A percentile compares a stretch with the other conserved stretches of the same genome.
Conservation (phyloP, 2,797 vertebrate genomes). For the Chrysocyon brachyurus region DNA sequence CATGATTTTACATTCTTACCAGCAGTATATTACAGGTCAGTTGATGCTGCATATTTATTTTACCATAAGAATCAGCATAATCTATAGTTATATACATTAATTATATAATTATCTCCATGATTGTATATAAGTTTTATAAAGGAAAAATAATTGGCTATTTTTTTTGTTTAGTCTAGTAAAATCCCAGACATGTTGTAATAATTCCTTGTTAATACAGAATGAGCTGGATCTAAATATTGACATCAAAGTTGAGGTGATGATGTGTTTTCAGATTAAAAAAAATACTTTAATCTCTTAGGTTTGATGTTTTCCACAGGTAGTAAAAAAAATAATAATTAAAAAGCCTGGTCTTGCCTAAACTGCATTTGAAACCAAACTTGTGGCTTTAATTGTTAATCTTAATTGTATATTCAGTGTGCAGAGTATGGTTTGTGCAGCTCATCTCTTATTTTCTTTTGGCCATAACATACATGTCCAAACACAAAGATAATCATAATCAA, state of each 20-base stretch:
- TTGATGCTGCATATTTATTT: background rate
- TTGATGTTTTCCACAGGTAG: background rate
- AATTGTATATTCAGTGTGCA: background rate
- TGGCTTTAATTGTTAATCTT: background rate
- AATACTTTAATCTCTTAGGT: background rate
- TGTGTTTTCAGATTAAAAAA: background rate
- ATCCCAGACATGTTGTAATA: background rate
- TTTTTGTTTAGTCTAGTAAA: background rate
- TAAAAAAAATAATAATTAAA: background rate
- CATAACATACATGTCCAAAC: background rate
- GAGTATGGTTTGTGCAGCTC: background rate
- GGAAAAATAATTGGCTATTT: background rate
- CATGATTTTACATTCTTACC: background rate
- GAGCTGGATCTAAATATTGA: background rate
- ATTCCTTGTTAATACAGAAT: background rate
- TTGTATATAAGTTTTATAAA: background rate
- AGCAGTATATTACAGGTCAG: background rate
- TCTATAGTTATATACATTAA: background rate
- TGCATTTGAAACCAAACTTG: background rate
- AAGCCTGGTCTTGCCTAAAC: background rate
- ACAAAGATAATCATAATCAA: background rate
- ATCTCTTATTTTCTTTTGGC: background rate
- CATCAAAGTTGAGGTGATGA: background rate
- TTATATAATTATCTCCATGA: background rate
- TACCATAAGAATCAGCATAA: background rate